phyloP scores from a whole-genome alignment of 2,888 invertebrate genomes.

The Chorisops tibialis region DNA sequence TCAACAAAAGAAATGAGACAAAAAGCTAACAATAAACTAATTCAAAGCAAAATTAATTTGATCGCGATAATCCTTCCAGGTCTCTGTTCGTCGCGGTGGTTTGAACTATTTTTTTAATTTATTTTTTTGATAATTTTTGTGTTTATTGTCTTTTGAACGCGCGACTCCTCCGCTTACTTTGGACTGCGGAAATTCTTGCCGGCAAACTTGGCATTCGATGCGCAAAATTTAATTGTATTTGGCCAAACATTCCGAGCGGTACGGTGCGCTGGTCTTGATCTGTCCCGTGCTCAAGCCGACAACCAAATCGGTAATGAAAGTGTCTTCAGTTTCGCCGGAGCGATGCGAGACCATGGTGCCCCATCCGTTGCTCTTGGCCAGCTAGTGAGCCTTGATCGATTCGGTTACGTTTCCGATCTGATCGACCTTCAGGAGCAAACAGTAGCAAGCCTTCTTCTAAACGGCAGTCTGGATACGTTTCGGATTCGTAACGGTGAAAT shows the following conservation, averaged over 20 bases:
- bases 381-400: conserved; percentile 87
- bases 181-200: conserved; percentile 95
- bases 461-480: conserved; percentile 90
- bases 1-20: background rate
- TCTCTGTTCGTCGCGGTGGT: too few species aligned
- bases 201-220: conserved; percentile 91
- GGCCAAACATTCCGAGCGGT: conserved; percentile 95
- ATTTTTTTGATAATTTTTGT: too few species aligned
- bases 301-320: conserved; percentile 98
- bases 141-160: conserved; percentile 10
- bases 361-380: conserved; percentile 89
- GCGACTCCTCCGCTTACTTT: conserved; percentile 42
- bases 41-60: background rate
- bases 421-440: conserved; percentile 94
- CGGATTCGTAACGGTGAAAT: conserved; percentile 92
- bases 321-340: conserved; percentile 99
- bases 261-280: conserved; percentile 99
- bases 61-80: too few species aligned
- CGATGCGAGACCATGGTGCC: conserved; percentile 99
- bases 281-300: conserved; percentile 98
- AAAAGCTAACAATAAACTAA: background rate
- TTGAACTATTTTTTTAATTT: too few species aligned
- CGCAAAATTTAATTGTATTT: conserved; percentile 99
- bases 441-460: conserved; percentile 97
- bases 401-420: conserved; percentile 98